Conservation (phyloP, 2,888 invertebrate species). For the Brachycybe producta region DNA sequence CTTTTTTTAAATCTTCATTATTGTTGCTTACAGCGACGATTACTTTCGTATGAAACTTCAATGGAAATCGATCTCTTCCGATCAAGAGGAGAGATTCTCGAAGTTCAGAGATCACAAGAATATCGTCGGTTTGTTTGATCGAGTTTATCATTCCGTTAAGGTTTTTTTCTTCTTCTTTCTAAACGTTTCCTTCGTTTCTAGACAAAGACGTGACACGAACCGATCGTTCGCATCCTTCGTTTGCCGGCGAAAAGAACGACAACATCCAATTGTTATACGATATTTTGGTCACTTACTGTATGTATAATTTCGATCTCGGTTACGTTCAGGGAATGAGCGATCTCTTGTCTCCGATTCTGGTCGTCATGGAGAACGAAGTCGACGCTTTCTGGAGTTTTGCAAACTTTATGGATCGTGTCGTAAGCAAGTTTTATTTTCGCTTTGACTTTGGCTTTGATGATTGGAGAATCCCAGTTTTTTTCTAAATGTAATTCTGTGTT, state of each 20-base stretch:
- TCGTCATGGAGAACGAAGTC: slow-evolving; percentile 79
- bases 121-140: slow-evolving; percentile 63
- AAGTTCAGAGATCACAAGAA: slow-evolving; percentile 81
- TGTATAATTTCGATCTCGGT: slow-evolving; percentile 97
- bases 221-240: slow-evolving; percentile 79
- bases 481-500: background rate
- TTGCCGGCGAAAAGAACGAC: slow-evolving; percentile 82
- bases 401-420: slow-evolving; percentile 91
- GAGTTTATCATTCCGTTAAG: too few species aligned
- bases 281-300: slow-evolving; percentile 93
- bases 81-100: slow-evolving; percentile 76
- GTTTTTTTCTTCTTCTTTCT: background rate
- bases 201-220: slow-evolving; percentile 97
- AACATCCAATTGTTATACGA: slow-evolving; percentile 74
- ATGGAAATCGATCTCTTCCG: slow-evolving; percentile 78
- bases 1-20: slow-evolving; percentile 14
- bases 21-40: slow-evolving; percentile 46
- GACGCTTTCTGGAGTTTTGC: slow-evolving; percentile 99
- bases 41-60: slow-evolving; percentile 93
- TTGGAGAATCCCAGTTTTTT: slow-evolving; percentile 3
- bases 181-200: slow-evolving; percentile 28
- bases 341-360: slow-evolving; percentile 78
- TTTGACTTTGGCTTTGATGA: background rate
- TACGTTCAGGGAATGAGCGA: slow-evolving; percentile 94
- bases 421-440: slow-evolving; percentile 37